Base-by-base conservation (phyloP, 2,888 invertebrate species). In the Drosophila seclusa region DNA sequence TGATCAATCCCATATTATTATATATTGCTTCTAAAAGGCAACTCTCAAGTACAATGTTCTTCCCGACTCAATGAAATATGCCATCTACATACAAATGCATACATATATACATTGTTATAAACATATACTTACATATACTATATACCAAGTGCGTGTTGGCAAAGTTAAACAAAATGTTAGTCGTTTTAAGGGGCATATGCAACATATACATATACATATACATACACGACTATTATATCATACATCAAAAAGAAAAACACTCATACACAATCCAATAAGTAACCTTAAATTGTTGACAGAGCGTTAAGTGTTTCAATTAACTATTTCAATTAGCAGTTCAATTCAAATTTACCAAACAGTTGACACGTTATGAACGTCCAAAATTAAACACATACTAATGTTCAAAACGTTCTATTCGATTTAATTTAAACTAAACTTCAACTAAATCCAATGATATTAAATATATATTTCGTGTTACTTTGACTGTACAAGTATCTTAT, bases 381-480 rank as follows among this genome's bases (percentile, higher is more conserved):
- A 55, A 63, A 36, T 24, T 45, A 62, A 8, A 21, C 38, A 53
- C 58, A 53, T 59, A 64, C 24, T 68, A 42, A 53, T 69, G 60
- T 53, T 59, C 52, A 32, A 66, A 72, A 62, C 53, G 68, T 84
- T 78, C 73, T 63, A 89, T 78, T 88, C 21, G 31, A 64, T 71
- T 90, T 89, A 68, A 78, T 84, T 87, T 48, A 54, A 70, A 67
- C 69, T 45, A 45, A 69, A 70, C 68, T 67, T 53, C 18, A 68
- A 70, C 67, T 68, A 73, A 66, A 68, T 68, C 73, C 54, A 65
- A 73, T 60, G 18, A 59, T 76, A 73, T 63, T 65, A 65, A 72
- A 54, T 73, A 70, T 74, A 68, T 73, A 76, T 68, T 84, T 87
- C 82, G 58, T 71, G 85, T 89, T 90, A 87, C 70, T 73, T 85